Percentiles rank a stretch among this genome's conserved stretches.
Evolutionary conservation across 2,113 vertebrate genomes (phyloP).

Genomic region (Saimiri boliviensis): DNA sequence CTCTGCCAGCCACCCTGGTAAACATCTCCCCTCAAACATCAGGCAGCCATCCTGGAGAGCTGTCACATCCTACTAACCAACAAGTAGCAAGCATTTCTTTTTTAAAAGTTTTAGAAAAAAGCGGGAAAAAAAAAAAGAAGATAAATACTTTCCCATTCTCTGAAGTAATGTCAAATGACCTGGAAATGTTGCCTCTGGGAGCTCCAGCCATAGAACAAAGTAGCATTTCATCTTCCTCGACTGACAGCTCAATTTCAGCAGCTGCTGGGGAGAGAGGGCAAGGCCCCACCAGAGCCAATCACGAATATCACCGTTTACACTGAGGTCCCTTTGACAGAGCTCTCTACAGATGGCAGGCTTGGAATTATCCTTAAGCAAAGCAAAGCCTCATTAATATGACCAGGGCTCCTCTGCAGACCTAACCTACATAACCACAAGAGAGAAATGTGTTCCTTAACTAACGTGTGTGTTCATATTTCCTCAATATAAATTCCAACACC

Average conservation of each 20-base stretch:
- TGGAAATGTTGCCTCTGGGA: constrained; percentile 58
- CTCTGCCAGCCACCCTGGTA: neutral
- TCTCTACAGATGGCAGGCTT: constrained; percentile 20
- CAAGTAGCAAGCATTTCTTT: neutral
- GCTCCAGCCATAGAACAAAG: constrained; percentile 58
- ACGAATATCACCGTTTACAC: neutral
- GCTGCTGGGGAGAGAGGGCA: neutral
- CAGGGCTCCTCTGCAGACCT: neutral
- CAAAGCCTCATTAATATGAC: neutral
- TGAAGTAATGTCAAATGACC: constrained; percentile 69
- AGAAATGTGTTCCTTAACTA: constrained; percentile 8
- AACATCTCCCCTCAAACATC: neutral
- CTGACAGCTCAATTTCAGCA: constrained; percentile 74
- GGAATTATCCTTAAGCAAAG: constrained; percentile 38
- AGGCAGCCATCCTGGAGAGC: neutral
- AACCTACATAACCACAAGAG: neutral
- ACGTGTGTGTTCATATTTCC: neutral
- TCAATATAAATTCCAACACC: neutral
- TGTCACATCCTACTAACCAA: constrained; percentile 18
- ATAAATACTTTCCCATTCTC: constrained; percentile 65
- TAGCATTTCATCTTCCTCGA: constrained; percentile 63
- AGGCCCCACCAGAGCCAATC: neutral
- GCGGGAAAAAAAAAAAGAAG: neutral
- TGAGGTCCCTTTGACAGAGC: constrained; percentile 39
- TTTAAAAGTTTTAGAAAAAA: neutral